These are phyloP conservation scores for Leptura quadrifasciata DNA, from an alignment of 2,888 invertebrate genomes.

Conservation along the genomic window DNA sequence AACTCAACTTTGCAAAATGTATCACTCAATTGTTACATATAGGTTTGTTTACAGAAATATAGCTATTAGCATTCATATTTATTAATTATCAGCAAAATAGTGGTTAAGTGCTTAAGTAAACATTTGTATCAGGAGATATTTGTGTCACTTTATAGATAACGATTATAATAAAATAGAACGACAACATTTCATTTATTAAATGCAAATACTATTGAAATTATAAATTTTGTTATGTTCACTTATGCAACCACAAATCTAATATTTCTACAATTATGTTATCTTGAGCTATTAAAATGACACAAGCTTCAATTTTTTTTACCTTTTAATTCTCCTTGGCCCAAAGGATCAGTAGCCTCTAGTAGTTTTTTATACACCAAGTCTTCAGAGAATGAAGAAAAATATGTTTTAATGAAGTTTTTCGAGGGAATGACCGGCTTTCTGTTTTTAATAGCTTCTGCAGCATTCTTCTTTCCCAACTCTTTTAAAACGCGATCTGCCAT, in stretches of 20 bases:
- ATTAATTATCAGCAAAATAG: not conserved
- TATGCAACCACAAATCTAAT: too few relatives aligned
- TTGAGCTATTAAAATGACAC: too few relatives aligned
- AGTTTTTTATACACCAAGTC: constrained; percentile 84
- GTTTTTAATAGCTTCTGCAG: constrained; percentile 83
- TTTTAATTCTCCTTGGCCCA: constrained; percentile 68
- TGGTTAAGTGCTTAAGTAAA: not conserved
- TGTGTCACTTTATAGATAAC: not conserved
- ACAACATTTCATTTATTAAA: not conserved
- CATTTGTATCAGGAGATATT: not conserved
- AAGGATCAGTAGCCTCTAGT: constrained; percentile 69
- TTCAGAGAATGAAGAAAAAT: constrained; percentile 90
- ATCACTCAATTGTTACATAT: too few relatives aligned
- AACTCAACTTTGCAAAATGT: too few relatives aligned
- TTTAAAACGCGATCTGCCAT: constrained; percentile 93
- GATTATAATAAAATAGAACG: not conserved
- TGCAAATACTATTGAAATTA: not conserved
- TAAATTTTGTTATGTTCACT: not conserved
- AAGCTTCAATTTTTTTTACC: constrained; percentile 54
- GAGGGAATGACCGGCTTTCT: constrained; percentile 88
- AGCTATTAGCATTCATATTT: too few relatives aligned
- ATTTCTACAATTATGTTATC: too few relatives aligned
- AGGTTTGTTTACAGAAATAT: too few relatives aligned
- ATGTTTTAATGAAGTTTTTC: constrained; percentile 89
- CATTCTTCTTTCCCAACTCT: constrained; percentile 85